A percentile compares a stretch with the other conserved stretches of the same genome.
These are phyloP conservation scores for Danaus melanippus DNA, from an alignment of 1,140 invertebrate species.

Conservation along the genomic window DNA sequence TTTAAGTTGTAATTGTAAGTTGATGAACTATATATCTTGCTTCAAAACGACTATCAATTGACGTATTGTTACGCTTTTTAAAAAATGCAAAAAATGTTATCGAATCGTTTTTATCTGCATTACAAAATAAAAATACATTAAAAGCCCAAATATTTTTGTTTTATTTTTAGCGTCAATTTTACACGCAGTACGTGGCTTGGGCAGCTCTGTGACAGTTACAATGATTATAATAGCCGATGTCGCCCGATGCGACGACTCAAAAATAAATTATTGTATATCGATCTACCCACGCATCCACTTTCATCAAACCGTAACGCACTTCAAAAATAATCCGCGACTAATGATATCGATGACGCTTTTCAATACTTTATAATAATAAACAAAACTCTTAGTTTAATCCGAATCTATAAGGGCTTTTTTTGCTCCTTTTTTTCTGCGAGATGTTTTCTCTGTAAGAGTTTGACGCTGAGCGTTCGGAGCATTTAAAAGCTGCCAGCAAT, in stretches of 20 bases:
- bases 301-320: constrained; percentile 14
- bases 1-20: no score
- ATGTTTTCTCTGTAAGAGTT: constrained; percentile 27
- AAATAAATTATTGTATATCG: constrained; percentile 25
- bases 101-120: no score
- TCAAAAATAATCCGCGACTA: constrained; percentile 7
- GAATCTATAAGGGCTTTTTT: constrained; percentile 49
- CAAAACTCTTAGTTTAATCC: constrained; percentile 3
- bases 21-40: no score
- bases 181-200: no score
- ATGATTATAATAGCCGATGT: constrained; percentile 4
- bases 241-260: constrained; percentile 9
- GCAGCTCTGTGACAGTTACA: no score
- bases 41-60: no score
- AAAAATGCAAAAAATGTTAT: no score
- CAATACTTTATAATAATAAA: not conserved
- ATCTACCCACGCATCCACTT: constrained; percentile 25
- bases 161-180: no score
- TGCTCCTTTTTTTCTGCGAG: constrained; percentile 25
- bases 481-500: constrained; percentile 51
- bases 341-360: constrained; percentile 7
- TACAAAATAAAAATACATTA: no score
- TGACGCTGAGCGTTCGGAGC: constrained; percentile 41
- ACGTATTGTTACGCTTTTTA: no score
- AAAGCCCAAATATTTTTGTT: no score